Conservation (phyloP, 2,797 vertebrate species). For the Antennarius maculatus region DNA sequence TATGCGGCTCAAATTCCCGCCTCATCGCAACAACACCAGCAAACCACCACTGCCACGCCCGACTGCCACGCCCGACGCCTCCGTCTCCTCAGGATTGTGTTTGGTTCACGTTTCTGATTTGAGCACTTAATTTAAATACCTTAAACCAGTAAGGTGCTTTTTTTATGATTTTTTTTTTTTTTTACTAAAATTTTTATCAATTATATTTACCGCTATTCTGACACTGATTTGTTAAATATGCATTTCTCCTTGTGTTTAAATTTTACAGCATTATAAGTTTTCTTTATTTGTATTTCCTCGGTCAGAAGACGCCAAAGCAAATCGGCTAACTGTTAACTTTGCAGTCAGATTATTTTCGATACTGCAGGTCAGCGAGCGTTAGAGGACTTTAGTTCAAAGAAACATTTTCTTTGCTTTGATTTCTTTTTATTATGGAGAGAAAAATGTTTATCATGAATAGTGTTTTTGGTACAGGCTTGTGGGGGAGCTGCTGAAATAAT, state of each 20-base stretch:
- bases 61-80: conserved; percentile 25
- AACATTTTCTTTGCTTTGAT: conserved; percentile 30
- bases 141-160: conserved; percentile 49
- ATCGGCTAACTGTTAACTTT: conserved; percentile 64
- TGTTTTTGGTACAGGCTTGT: conserved; percentile 47
- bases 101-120: conserved; percentile 29
- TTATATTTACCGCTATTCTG: conserved; percentile 7
- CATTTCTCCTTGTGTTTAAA: conserved; percentile 14
- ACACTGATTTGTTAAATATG: background rate
- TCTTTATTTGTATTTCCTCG: background rate
- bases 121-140: conserved; percentile 62
- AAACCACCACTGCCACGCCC: conserved; percentile 37
- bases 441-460: conserved; percentile 18
- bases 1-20: conserved; percentile 23
- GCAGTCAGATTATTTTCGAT: conserved; percentile 49
- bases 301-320: conserved; percentile 58
- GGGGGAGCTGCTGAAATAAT: conserved; percentile 69
- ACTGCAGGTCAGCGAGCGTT: conserved; percentile 70
- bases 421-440: conserved; percentile 7
- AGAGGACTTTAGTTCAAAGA: conserved; percentile 3
- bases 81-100: conserved; percentile 25
- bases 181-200: conserved; percentile 7
- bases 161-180: background rate
- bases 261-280: conserved; percentile 10
- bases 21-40: conserved; percentile 21